Base-by-base conservation (phyloP, 2,113 vertebrate species). In the Melospiza melodia region DNA sequence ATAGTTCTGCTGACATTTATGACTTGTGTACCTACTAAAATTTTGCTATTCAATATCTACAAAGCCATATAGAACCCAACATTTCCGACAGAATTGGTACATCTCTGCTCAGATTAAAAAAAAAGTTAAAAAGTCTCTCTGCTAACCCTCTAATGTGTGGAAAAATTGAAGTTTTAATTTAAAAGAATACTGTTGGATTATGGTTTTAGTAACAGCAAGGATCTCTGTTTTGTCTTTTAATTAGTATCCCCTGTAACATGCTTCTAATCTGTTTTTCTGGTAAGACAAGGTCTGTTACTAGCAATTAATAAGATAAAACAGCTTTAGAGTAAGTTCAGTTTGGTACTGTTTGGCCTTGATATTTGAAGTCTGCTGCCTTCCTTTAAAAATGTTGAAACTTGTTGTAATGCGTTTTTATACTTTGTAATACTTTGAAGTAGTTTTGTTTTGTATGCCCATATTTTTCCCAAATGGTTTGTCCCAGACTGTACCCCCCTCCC, bases 61-160 rank as follows among this genome's bases (percentile, higher is more conserved):
- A 83, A 75, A 71, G 10, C 19, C 16, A 16, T 12, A 10, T 20
- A 46, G 28, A 66, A 22, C 3, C 27, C 15, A 33, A 11, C 5
- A 69, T 84, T 86, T 86, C 21, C 48, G 54, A 31, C 11, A 48
- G 54, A 69, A 69, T 17, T 52, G 27, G 4, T 72, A 5, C 15
- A 23, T 63, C 15, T 51, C 35, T 83, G 8, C 33, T 79, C 10
- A 28, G n/a, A 33, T 52, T 15, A 8, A 48, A 44, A 49, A 58
- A 49, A 58, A 62, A 22, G 5, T 25, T 35, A 4, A 20, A 19
- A 25, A 37, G 15, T 28, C 4, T 14, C 9, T 5, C 11, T 11
- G 9, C 24, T 41, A 3, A 31, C 6, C 6, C 5, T 28, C 4
- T 46, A 33, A 62, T 35, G 4, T 4, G 2, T 52, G 10, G 5